Conservation (phyloP, 2,888 invertebrate species). For the Schizaphis graminum region DNA sequence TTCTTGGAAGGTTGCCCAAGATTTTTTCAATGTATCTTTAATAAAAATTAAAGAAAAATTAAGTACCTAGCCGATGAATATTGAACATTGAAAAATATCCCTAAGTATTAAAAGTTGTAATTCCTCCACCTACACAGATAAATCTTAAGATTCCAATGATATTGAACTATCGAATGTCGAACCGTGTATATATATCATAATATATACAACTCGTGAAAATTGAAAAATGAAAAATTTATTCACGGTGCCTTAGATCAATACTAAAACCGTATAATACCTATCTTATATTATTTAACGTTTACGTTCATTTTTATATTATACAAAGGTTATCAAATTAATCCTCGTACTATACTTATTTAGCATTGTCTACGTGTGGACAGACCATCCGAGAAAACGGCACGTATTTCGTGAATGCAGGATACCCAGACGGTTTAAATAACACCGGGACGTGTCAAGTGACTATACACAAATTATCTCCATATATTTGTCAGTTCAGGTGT, state of each 20-base stretch:
- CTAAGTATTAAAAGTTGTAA: too few relatives aligned
- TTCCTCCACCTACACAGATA: too few relatives aligned
- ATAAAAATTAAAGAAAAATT: too few relatives aligned
- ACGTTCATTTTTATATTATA: background rate
- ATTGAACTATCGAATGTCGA: too few relatives aligned
- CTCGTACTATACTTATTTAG: slow-evolving; percentile 72
- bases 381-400: slow-evolving; percentile 85
- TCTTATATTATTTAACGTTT: background rate
- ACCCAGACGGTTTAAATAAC: slow-evolving; percentile 82
- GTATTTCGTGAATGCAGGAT: slow-evolving; percentile 87
- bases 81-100: too few relatives aligned
- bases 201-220: background rate
- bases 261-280: background rate
- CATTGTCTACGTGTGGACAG: slow-evolving; percentile 84
- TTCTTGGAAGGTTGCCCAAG: too few relatives aligned
- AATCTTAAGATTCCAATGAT: too few relatives aligned
- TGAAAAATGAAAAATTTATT: background rate
- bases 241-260: background rate
- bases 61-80: too few relatives aligned
- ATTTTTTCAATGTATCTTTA: too few relatives aligned
- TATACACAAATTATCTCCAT: slow-evolving; percentile 81
- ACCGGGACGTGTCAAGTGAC: slow-evolving; percentile 89
- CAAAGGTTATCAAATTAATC: background rate
- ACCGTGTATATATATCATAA: background rate
- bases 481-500: slow-evolving; percentile 87